phyloP scores from a whole-genome alignment of 2,888 invertebrate species.

The Agrilus biguttatus region DNA sequence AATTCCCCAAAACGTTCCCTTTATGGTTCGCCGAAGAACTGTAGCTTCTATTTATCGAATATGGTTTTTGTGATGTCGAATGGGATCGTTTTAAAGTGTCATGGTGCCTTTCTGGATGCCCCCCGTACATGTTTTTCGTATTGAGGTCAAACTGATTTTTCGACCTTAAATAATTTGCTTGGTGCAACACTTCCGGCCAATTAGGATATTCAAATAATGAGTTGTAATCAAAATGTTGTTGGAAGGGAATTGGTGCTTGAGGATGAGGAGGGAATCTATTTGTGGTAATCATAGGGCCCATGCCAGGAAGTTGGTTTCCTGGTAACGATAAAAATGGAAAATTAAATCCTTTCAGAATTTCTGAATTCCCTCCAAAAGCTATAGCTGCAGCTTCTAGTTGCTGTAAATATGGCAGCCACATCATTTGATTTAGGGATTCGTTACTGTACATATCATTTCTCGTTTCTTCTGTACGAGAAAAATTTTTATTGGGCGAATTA shows the following conservation, averaged over 20 bases:
- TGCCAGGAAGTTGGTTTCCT: conserved; percentile 29
- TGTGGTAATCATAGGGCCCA: conserved; percentile 36
- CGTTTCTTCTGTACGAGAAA: too few species aligned
- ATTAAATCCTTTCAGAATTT: conserved; percentile 43
- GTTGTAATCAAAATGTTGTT: conserved; percentile 33
- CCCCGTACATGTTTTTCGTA: conserved; percentile 13
- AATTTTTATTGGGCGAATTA: background rate
- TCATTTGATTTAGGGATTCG: conserved; percentile 51
- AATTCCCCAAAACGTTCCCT: conserved; percentile 10
- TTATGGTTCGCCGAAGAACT: conserved; percentile 8
- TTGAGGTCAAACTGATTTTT: conserved; percentile 13
- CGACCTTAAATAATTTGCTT: conserved; percentile 21
- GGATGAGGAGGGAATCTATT: conserved; percentile 32
- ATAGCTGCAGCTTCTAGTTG: conserved; percentile 43
- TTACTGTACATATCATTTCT: background rate
- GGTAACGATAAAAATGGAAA: conserved; percentile 30
- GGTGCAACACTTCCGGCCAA: conserved; percentile 55
- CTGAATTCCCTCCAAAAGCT: conserved; percentile 35
- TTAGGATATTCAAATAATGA: conserved; percentile 45
- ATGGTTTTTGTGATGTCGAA: conserved; percentile 1
- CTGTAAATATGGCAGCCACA: conserved; percentile 57
- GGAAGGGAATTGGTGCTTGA: conserved; percentile 25
- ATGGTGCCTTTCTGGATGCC: conserved; percentile 9
- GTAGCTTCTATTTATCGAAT: conserved; percentile 8
- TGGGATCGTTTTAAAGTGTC: too few species aligned